Evolutionary conservation across 2,113 vertebrate species (phyloP).

Genomic region (Isichthys henryi): DNA sequence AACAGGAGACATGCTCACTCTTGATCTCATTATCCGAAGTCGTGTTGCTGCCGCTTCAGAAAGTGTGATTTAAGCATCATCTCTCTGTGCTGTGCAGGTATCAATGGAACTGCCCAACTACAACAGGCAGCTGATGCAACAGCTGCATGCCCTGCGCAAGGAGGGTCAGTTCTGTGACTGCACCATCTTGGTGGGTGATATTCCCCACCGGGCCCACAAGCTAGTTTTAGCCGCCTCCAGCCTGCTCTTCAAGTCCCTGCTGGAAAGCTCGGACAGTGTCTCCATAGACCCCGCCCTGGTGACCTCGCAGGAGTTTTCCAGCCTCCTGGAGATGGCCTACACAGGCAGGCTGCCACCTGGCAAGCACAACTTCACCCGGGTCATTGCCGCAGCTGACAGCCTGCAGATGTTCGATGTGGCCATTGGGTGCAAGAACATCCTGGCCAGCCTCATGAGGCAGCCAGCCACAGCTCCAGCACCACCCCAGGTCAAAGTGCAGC

Average conservation of each 20-base stretch:
- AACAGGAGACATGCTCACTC: background rate
- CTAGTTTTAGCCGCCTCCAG: slow-evolving; percentile 79
- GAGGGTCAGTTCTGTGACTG: slow-evolving; percentile 80
- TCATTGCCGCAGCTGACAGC: slow-evolving; percentile 72
- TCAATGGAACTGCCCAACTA: slow-evolving; percentile 76
- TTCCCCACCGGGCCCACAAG: slow-evolving; percentile 73
- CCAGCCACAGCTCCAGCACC: background rate
- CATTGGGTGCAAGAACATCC: slow-evolving; percentile 74
- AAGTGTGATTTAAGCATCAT: background rate
- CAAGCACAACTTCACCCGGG: slow-evolving; percentile 75
- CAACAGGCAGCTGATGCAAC: slow-evolving; percentile 75
- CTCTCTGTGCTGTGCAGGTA: background rate
- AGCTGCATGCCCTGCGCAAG: slow-evolving; percentile 68
- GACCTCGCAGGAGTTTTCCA: slow-evolving; percentile 71
- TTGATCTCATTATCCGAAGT: background rate
- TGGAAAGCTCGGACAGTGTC: slow-evolving; percentile 72
- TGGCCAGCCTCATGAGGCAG: slow-evolving; percentile 62
- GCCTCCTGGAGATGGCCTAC: slow-evolving; percentile 77
- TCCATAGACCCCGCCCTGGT: slow-evolving; percentile 71
- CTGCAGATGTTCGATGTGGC: slow-evolving; percentile 90
- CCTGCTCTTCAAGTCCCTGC: slow-evolving; percentile 74
- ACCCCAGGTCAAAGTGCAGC: background rate
- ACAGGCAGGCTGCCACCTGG: slow-evolving; percentile 71
- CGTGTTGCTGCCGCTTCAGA: background rate
- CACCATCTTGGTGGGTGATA: slow-evolving; percentile 66